Base-by-base conservation (phyloP, 2,888 invertebrate genomes). In the Escarpia spicata region DNA sequence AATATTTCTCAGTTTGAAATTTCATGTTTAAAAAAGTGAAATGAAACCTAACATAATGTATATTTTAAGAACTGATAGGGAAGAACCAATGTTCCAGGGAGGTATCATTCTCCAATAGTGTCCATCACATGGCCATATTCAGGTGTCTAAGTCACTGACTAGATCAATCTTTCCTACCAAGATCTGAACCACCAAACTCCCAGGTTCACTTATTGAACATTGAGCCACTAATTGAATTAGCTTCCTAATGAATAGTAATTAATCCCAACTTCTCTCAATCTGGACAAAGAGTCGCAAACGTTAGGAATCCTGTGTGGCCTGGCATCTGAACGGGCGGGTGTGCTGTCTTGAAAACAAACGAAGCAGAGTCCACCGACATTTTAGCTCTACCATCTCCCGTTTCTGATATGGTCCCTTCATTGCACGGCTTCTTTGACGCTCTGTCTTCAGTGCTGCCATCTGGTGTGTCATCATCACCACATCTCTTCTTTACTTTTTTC, bases 301-400 rank as follows among this genome's bases (percentile, higher is more conserved):
- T 99, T 94, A 99, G 97, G 97, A 98, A 99, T 3, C 99, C 99
- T 10, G 99, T 99, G 96, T 99, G 99, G 0, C 99, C 99, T 0
- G 99, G 98, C 95, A 98, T 97, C 94, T 97, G 97, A 93, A 97
- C 96, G 10, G 98, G 98, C 95, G 98, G 98, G 4, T 98, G 96
- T 1, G 98, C 98, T 19, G 98, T 93, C 92, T 95, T 95, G 93
- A 96, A 96, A 52, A 93, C 94, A 93, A 95, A 95, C 91, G 92
- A 90, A 6, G 43, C 75, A 19, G 10, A 43, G n/a, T 90, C 92
- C 52, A 43, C 8, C 89, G 31, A 44, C 26, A 45, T 75, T 91
- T 92, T 90, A 44, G 31, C 43, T 90, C 43, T 37, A 6, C 58
- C 31, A 8, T 43, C 31, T 92, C 44, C 26, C 44, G 15, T 31